A percentile compares a stretch with the other conserved stretches of the same genome.
These are phyloP conservation scores for Excalfactoria chinensis DNA, from an alignment of 2,113 vertebrate genomes.

Conservation along the genomic window DNA sequence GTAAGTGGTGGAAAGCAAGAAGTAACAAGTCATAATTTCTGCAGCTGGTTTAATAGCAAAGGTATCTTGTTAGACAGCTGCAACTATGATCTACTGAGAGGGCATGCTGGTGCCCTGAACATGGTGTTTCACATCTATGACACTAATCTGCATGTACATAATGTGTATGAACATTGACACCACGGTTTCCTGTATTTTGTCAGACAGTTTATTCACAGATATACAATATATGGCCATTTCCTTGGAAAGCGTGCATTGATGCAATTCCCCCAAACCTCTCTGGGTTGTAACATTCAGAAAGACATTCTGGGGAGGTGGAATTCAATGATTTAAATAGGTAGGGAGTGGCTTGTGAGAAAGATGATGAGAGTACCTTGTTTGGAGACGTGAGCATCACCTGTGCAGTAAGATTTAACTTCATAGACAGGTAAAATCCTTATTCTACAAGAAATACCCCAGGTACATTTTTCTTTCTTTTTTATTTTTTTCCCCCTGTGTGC, in stretches of 20 bases:
- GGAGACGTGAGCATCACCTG: background rate
- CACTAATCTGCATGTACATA: background rate
- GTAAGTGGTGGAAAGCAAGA: background rate
- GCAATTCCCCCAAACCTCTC: background rate
- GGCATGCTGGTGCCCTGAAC: background rate
- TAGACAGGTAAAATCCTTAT: background rate
- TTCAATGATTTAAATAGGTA: background rate
- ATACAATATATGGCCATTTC: background rate
- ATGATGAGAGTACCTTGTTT: accelerated
- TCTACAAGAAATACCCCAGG: background rate
- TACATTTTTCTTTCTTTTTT: background rate
- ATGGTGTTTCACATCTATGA: background rate
- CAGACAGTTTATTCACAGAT: background rate
- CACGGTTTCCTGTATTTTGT: background rate
- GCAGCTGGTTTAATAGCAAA: background rate
- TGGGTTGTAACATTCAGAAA: background rate
- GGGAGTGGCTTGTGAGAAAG: background rate
- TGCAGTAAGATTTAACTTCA: background rate
- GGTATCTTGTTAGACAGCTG: background rate
- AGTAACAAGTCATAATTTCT: background rate
- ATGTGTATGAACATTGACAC: background rate
- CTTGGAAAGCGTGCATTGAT: background rate
- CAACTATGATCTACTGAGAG: background rate
- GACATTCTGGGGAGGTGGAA: background rate
- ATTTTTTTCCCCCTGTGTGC: background rate